These are phyloP conservation scores for Papilio demoleus DNA, from an alignment of 2,888 invertebrate genomes.

Conservation along the genomic window DNA sequence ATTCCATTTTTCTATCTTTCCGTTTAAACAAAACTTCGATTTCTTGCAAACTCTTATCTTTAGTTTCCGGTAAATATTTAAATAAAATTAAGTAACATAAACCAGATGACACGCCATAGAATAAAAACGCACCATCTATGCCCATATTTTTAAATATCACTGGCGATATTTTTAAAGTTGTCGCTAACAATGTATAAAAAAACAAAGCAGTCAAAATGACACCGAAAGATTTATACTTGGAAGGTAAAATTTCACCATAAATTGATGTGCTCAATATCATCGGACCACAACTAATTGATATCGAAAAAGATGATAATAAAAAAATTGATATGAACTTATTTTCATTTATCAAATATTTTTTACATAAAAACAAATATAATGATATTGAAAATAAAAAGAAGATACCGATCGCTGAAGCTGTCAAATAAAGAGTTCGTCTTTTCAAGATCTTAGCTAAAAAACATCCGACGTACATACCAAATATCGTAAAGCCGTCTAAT, in stretches of 20 bases:
- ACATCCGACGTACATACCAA: constrained; percentile 64
- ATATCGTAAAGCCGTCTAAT: constrained; percentile 53
- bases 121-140: constrained; percentile 54
- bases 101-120: constrained; percentile 51
- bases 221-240: constrained; percentile 47
- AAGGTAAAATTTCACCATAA: constrained; percentile 54
- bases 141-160: constrained; percentile 49
- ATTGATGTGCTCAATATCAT: constrained; percentile 54
- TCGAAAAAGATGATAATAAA: constrained; percentile 52
- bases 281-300: constrained; percentile 56
- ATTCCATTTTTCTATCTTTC: background rate
- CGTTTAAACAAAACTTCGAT: constrained; percentile 36
- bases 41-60: constrained; percentile 53
- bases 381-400: constrained; percentile 44
- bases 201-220: constrained; percentile 48
- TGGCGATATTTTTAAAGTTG: constrained; percentile 53
- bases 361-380: constrained; percentile 45
- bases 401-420: constrained; percentile 40
- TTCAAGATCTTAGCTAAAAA: constrained; percentile 56
- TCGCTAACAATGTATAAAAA: constrained; percentile 48
- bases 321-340: constrained; percentile 53
- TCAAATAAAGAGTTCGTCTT: constrained; percentile 52
- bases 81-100: constrained; percentile 50
- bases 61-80: constrained; percentile 56
- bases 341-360: constrained; percentile 43